Evolutionary conservation across 2,113 vertebrate species (phyloP), one percentile per base, ranked within the genome.

Genomic region (Laticauda colubrina): DNA sequence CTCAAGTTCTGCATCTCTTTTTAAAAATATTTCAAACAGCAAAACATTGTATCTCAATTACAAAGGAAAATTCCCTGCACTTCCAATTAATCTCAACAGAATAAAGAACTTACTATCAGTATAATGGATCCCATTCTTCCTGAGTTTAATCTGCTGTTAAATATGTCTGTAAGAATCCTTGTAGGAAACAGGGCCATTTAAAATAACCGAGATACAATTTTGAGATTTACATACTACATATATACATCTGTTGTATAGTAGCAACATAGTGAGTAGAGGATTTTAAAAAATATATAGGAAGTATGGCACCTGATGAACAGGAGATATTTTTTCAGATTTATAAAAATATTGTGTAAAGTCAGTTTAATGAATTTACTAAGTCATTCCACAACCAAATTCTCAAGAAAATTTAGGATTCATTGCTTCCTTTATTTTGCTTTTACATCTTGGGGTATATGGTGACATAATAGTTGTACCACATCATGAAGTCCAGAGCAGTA

Each of bases 141-240:
- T 54, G 61, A 23, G 81, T 57, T 45, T 64, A 87, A 8, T 4
- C 55, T 51, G 53, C 34, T 39, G 9, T 21, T 94, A 64, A 75
- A 94, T 85, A 88, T 91, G 12, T 54, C 12, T 3, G 26, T 2
- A 87, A 0, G 45, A 69, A 26, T 51, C 45, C 12, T 54, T 51
- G 90, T 3, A 90, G 93, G n/a, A 51, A 88, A 89, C 85, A 92
- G 91, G 69, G 43, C 2, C 20, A 89, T 26, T 94, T 91, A 55
- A 23, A 89, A 51, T 9, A 39, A 57, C 6, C 11, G 3, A 59
- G 45, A 11, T 39, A 6, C 5, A 34, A 53, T 54, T 53, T 87
- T 48, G 26, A 29, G 48, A 4, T 53, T 45, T 87, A 29, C 29
- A 29, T 64, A n/a, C 4, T 64, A 64, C 3, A n/a, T 64, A 64